Percentiles rank a stretch among this genome's conserved stretches.
These are phyloP conservation scores for Miniopterus natalensis DNA, from an alignment of 2,113 vertebrate species.

Conservation along the genomic window DNA sequence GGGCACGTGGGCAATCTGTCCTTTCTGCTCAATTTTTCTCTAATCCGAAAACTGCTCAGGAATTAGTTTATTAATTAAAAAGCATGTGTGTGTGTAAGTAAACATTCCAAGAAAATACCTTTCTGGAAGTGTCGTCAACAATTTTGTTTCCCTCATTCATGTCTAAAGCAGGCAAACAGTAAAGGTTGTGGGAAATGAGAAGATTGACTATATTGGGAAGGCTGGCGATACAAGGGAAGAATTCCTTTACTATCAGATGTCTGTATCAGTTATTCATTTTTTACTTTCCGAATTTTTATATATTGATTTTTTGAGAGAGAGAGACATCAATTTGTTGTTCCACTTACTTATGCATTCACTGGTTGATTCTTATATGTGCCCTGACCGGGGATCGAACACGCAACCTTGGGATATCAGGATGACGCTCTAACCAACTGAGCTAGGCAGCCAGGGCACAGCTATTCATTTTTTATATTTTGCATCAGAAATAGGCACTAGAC, in stretches of 20 bases:
- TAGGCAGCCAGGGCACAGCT: not conserved
- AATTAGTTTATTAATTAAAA: not conserved
- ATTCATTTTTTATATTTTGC: not conserved
- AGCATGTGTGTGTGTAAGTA: not conserved
- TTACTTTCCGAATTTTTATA: not conserved
- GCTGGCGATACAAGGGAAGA: not conserved
- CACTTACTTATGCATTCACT: not conserved
- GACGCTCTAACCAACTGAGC: not conserved
- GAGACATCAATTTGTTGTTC: not conserved
- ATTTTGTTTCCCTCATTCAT: not conserved
- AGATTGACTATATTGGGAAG: not conserved
- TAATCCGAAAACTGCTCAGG: not conserved
- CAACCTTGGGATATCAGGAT: not conserved
- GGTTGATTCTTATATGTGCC: not conserved
- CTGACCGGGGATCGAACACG: not conserved
- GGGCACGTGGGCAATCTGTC: not conserved
- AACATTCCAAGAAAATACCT: not conserved
- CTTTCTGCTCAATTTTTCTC: not conserved
- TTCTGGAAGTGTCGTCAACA: not conserved
- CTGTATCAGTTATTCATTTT: not conserved
- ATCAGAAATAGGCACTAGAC: not conserved
- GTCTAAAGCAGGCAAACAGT: not conserved
- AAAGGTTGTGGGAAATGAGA: not conserved
- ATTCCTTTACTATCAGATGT: not conserved
- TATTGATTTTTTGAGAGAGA: no score